A percentile compares a stretch with the other conserved stretches of the same genome.
These are phyloP conservation scores for Chaetodon trifascialis DNA, from an alignment of 2,113 vertebrate species.

Conservation along the genomic window DNA sequence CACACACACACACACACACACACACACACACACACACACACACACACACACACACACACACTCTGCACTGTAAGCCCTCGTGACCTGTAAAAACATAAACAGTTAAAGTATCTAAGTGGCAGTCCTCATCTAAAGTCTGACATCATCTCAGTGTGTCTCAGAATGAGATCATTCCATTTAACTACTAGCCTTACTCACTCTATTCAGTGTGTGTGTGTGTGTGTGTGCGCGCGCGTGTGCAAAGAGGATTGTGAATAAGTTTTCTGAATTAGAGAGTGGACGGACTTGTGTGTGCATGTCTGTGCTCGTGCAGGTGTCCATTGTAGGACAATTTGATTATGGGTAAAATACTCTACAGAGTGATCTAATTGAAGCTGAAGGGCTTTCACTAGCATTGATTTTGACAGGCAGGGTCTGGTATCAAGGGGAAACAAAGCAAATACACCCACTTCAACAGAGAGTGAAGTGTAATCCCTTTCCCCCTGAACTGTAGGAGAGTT, in stretches of 20 bases:
- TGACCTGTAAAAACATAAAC: constrained; percentile 57
- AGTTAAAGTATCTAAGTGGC: constrained; percentile 43
- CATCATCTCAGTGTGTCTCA: constrained; percentile 76
- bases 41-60: no score
- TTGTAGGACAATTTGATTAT: constrained; percentile 54
- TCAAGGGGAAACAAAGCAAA: constrained; percentile 37
- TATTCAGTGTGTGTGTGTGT: constrained; percentile 29
- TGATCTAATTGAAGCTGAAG: constrained; percentile 69
- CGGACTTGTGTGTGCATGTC: background rate
- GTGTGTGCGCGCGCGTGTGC: background rate
- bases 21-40: background rate
- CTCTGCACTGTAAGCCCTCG: constrained; percentile 8
- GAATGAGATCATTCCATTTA: constrained; percentile 72
- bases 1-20: constrained; percentile 8
- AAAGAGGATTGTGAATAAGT: background rate
- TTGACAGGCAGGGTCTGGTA: background rate
- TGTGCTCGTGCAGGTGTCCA: constrained; percentile 35
- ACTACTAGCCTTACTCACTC: constrained; percentile 43
- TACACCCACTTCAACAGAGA: constrained; percentile 9
- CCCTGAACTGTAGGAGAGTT: background rate
- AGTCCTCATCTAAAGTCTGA: constrained; percentile 77
- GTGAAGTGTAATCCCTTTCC: constrained; percentile 20
- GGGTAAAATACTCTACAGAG: constrained; percentile 12
- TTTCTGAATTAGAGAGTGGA: background rate
- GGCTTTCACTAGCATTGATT: constrained; percentile 67